phyloP scores from a whole-genome alignment of 2,797 vertebrate species.

The Amphiprion clarkii region DNA sequence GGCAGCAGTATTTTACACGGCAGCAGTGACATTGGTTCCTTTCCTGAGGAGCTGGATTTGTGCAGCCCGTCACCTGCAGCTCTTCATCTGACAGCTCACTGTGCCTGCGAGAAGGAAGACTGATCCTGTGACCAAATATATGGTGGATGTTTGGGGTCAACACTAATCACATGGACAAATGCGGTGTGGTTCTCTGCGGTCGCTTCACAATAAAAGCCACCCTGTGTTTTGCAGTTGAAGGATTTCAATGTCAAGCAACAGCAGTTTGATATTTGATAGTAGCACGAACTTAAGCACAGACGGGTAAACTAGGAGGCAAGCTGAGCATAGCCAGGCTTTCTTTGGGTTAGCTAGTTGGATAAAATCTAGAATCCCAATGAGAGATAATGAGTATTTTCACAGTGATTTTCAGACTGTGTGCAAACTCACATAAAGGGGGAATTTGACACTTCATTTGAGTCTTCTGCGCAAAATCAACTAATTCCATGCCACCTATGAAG shows the following conservation, averaged over 20 bases:
- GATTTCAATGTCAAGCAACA: slow-evolving; percentile 12
- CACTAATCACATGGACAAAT: neutral
- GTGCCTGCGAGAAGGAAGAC: neutral
- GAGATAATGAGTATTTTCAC: too few relatives aligned
- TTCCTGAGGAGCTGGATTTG: slow-evolving; percentile 1
- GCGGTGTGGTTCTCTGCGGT: neutral
- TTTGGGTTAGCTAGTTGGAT: too few relatives aligned
- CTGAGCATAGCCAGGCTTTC: too few relatives aligned
- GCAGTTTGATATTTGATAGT: neutral
- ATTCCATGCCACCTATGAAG: too few relatives aligned
- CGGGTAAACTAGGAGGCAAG: too few relatives aligned
- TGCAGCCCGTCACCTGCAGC: slow-evolving; percentile 5
- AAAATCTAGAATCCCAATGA: too few relatives aligned
- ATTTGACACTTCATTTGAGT: too few relatives aligned
- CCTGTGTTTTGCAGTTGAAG: neutral
- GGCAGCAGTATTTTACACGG: neutral
- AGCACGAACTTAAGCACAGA: too few relatives aligned
- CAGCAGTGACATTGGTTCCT: neutral
- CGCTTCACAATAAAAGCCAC: neutral
- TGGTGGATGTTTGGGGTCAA: neutral
- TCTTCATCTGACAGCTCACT: neutral
- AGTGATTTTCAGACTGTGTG: too few relatives aligned
- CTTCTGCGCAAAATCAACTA: too few relatives aligned
- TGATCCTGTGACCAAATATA: neutral
- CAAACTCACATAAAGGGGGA: too few relatives aligned